These are phyloP conservation scores for Drosophila seguyi DNA, from an alignment of 1,140 invertebrate species.

Conservation along the genomic window DNA sequence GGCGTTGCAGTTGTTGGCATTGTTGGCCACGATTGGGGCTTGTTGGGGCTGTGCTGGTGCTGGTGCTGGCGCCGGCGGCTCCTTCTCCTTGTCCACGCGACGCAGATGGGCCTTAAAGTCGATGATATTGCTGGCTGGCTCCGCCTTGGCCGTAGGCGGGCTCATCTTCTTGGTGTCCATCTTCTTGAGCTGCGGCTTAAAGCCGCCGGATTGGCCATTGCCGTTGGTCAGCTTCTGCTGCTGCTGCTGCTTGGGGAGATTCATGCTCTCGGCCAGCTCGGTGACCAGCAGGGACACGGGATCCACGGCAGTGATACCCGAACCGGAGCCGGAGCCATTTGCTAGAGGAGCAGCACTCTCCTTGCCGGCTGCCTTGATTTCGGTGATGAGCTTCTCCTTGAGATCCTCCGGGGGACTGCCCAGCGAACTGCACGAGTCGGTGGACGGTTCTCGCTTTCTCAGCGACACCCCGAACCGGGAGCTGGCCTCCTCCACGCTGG, in stretches of 20 bases:
- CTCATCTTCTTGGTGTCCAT: conserved; percentile 88
- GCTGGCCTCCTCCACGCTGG: conserved; percentile 90
- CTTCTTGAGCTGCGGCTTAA: conserved; percentile 89
- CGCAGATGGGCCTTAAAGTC: conserved; percentile 94
- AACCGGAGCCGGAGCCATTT: conserved; percentile 30
- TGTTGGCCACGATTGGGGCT: conserved; percentile 17
- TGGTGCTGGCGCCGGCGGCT: conserved; percentile 9
- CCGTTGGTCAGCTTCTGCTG: conserved; percentile 57
- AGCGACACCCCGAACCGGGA: conserved; percentile 90
- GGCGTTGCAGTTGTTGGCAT: conserved; percentile 53
- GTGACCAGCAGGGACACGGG: conserved; percentile 92
- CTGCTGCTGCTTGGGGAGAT: conserved; percentile 85
- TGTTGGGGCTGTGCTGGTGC: conserved; percentile 5
- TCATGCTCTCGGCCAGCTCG: conserved; percentile 89
- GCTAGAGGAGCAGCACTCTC: conserved; percentile 73
- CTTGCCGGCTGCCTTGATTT: conserved; percentile 91
- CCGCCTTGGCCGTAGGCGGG: conserved; percentile 86
- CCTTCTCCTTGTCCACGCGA: conserved; percentile 89
- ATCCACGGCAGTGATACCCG: conserved; percentile 85
- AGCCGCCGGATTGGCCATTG: conserved; percentile 68
- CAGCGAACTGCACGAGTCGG: conserved; percentile 87
- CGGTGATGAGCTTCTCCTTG: conserved; percentile 93
- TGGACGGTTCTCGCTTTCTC: conserved; percentile 88
- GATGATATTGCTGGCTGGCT: conserved; percentile 88
- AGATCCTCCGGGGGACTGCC: conserved; percentile 85